These are phyloP conservation scores for Petrocephalus microphthalmus DNA, from an alignment of 2,113 vertebrate genomes.

Conservation along the genomic window DNA sequence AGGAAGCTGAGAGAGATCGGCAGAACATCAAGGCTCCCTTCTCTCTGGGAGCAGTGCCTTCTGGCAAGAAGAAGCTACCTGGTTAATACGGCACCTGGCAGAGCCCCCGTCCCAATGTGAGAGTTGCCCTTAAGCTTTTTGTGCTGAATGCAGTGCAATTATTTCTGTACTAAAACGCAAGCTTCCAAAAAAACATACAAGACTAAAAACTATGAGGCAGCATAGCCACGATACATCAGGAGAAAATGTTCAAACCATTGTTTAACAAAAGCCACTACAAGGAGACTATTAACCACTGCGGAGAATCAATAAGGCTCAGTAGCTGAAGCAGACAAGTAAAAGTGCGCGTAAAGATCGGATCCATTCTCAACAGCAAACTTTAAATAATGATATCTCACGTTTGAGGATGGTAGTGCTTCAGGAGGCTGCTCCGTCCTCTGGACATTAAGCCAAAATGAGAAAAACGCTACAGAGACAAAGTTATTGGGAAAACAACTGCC, in stretches of 20 bases:
- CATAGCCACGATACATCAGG: background rate
- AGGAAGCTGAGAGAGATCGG: conserved; percentile 83
- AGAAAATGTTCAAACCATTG: background rate
- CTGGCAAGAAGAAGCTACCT: conserved; percentile 69
- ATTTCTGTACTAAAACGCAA: background rate
- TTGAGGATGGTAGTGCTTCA: background rate
- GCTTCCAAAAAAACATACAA: background rate
- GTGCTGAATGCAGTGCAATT: background rate
- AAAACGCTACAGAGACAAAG: background rate
- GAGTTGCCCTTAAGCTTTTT: background rate
- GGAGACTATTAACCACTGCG: background rate
- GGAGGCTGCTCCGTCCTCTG: background rate
- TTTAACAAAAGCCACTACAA: background rate
- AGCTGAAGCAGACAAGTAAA: background rate
- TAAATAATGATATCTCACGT: background rate
- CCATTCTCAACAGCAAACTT: background rate
- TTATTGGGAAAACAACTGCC: background rate
- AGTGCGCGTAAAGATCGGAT: background rate
- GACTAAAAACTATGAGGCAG: background rate
- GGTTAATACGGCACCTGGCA: conserved; percentile 69
- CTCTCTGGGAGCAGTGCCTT: conserved; percentile 50
- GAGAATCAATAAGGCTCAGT: background rate
- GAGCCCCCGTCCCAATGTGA: background rate
- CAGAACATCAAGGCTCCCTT: conserved; percentile 83
- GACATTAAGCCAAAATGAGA: background rate